Percentiles rank a stretch among this genome's conserved stretches.
phyloP scores from a whole-genome alignment of 1,140 invertebrate species.

The Cherax quadricarinatus region DNA sequence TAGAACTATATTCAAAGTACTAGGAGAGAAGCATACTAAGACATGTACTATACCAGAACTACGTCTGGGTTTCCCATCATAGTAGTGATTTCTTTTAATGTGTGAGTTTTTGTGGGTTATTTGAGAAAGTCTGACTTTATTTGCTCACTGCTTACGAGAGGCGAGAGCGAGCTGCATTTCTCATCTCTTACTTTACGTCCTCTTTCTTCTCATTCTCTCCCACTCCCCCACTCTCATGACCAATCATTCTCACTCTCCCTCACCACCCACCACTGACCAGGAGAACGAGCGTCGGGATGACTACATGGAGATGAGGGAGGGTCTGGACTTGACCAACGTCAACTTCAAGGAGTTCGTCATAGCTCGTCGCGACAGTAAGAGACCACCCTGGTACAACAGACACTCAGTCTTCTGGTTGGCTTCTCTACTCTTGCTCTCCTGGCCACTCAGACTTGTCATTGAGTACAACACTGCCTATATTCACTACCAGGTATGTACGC shows the following conservation, averaged over 20 bases:
- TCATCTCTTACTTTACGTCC: not conserved
- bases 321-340: slow-evolving; percentile 85
- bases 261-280: slow-evolving; percentile 71
- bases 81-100: too few relatives aligned
- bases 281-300: slow-evolving; percentile 89
- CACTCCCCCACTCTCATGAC: not conserved
- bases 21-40: too few relatives aligned
- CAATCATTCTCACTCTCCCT: not conserved
- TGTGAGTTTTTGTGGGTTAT: too few relatives aligned
- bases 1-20: too few relatives aligned
- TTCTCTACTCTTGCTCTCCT: slow-evolving; percentile 87
- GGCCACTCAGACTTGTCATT: slow-evolving; percentile 89
- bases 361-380: slow-evolving; percentile 82
- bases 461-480: slow-evolving; percentile 90
- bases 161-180: not conserved
- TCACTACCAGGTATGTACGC: slow-evolving; percentile 81
- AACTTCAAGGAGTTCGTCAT: slow-evolving; percentile 85
- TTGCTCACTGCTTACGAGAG: not conserved
- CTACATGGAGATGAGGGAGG: slow-evolving; percentile 93
- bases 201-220: not conserved
- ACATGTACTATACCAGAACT: too few relatives aligned
- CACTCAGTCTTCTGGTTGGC: slow-evolving; percentile 85
- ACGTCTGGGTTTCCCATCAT: too few relatives aligned
- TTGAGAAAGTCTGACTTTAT: too few relatives aligned
- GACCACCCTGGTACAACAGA: slow-evolving; percentile 83